A percentile compares a stretch with the other conserved stretches of the same genome.
These are phyloP conservation scores for Siphonodentalium dalli DNA, from an alignment of 2,888 invertebrate genomes.

Conservation along the genomic window DNA sequence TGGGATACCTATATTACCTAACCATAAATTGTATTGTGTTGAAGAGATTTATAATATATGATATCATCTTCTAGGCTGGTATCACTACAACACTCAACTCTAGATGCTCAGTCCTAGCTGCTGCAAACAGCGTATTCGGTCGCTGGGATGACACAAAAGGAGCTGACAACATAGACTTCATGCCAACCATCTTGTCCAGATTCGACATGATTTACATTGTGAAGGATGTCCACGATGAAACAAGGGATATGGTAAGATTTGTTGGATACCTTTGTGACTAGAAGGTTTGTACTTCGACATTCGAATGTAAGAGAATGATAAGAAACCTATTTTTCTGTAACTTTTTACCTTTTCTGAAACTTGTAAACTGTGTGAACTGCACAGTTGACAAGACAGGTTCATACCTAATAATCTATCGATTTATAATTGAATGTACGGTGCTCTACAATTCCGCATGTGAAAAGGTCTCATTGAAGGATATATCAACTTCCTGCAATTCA, in stretches of 20 bases:
- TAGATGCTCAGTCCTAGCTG: conserved; percentile 97
- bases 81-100: conserved; percentile 99
- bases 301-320: background rate
- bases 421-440: too few species aligned
- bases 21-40: too few species aligned
- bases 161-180: conserved; percentile 97
- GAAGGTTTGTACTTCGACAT: background rate
- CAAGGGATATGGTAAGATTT: conserved; percentile 81
- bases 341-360: too few species aligned
- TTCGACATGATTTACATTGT: conserved; percentile 99
- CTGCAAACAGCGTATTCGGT: conserved; percentile 97
- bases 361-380: too few species aligned
- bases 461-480: too few species aligned
- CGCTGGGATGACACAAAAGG: conserved; percentile 99
- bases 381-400: too few species aligned
- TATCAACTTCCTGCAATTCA: too few species aligned
- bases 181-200: conserved; percentile 99
- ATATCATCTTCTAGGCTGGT: conserved; percentile 75
- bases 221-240: conserved; percentile 92
- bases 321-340: background rate
- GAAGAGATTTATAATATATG: too few species aligned
- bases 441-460: too few species aligned
- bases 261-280: too few species aligned
- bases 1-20: too few species aligned
- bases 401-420: too few species aligned